phyloP scores from a whole-genome alignment of 2,797 vertebrate genomes.

The Danio choprae region DNA sequence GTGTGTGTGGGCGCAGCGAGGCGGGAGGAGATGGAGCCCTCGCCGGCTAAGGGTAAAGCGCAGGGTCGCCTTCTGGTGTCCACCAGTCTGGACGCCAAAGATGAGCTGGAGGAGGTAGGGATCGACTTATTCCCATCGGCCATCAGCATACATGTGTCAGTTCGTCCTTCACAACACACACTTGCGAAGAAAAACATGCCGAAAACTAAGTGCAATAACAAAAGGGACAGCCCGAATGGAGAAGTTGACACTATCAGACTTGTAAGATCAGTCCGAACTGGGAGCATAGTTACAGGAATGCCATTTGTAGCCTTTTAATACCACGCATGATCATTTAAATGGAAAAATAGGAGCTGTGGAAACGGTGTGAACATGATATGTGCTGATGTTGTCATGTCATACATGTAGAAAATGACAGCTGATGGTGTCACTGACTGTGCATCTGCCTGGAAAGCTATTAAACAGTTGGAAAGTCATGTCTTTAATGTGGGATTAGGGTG shows the following conservation, averaged over 20 bases:
- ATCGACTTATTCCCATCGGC: slow-evolving; percentile 7
- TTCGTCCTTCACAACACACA: slow-evolving; percentile 23
- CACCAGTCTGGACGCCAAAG: slow-evolving; percentile 92
- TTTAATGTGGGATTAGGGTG: background rate
- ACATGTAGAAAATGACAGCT: background rate
- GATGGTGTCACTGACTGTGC: slow-evolving; percentile 1
- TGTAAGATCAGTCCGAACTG: background rate
- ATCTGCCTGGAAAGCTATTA: background rate
- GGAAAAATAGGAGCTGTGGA: background rate
- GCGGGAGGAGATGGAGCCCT: slow-evolving; percentile 82
- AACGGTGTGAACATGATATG: slow-evolving; percentile 11
- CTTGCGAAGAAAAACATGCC: slow-evolving; percentile 1
- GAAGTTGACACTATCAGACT: slow-evolving; percentile 40
- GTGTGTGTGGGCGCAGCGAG: slow-evolving; percentile 70
- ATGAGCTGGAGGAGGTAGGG: slow-evolving; percentile 94
- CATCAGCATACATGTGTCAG: slow-evolving; percentile 8
- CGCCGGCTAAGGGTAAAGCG: slow-evolving; percentile 80
- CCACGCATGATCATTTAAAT: background rate
- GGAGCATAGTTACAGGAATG: background rate
- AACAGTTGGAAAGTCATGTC: background rate
- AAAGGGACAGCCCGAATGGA: slow-evolving; percentile 38
- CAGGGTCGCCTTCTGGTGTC: slow-evolving; percentile 87
- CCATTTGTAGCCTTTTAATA: background rate
- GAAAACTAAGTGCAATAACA: slow-evolving; percentile 21
- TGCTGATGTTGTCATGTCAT: slow-evolving; percentile 1